Conservation (phyloP, 2,113 vertebrate genomes). For the Isurus oxyrinchus region DNA sequence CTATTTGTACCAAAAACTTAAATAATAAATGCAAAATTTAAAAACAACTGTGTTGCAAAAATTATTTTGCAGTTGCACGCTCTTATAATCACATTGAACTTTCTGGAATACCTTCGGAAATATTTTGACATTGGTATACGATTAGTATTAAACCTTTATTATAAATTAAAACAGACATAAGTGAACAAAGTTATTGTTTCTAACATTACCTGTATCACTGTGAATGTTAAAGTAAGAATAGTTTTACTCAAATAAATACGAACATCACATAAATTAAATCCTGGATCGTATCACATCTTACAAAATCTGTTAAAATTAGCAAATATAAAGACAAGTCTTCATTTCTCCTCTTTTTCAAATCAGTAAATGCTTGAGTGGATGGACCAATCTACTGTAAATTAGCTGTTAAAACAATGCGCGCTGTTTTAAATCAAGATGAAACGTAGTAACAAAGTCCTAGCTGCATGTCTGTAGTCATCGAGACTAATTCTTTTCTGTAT, state of each 20-base stretch:
- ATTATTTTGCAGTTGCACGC: background rate
- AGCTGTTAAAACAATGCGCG: conserved; percentile 22
- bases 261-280: conserved; percentile 14
- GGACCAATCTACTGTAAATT: conserved; percentile 5
- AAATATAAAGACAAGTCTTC: background rate
- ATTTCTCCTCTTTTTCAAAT: background rate
- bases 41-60: background rate
- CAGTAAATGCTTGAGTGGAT: conserved; percentile 2
- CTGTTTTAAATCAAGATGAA: conserved; percentile 47
- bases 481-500: conserved; percentile 60
- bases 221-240: background rate
- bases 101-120: background rate
- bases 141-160: background rate
- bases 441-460: conserved; percentile 53
- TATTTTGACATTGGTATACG: background rate
- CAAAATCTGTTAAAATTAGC: background rate
- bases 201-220: background rate
- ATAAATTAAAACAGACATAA: background rate
- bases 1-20: background rate
- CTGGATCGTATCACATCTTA: background rate
- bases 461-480: conserved; percentile 45
- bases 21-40: background rate
- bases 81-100: background rate
- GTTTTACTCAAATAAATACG: conserved; percentile 3
- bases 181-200: background rate